A percentile compares a stretch with the other conserved stretches of the same genome.
phyloP scores from a whole-genome alignment of 1,140 invertebrate species.

The Tetramorium parvispinum region DNA sequence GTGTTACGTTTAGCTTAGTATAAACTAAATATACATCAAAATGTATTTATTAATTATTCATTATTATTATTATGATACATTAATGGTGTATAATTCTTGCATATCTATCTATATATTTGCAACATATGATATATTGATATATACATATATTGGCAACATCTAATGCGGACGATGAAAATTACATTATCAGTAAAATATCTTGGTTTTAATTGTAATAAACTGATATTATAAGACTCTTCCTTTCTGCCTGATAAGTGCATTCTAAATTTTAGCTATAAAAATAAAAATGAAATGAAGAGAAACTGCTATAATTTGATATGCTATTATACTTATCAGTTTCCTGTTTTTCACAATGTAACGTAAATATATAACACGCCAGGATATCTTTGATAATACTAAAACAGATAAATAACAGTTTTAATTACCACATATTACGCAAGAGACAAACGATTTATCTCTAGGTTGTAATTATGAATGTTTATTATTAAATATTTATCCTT shows the following conservation, averaged over 20 bases:
- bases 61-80: not conserved
- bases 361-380: not conserved
- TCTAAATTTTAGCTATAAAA: not conserved
- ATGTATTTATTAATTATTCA: not conserved
- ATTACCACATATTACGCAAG: not conserved
- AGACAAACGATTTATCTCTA: not conserved
- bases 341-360: not conserved
- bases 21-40: not conserved
- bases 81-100: not conserved
- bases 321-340: conserved; percentile 12
- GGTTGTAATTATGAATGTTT: not conserved
- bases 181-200: not conserved
- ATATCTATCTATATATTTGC: not conserved
- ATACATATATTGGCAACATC: not conserved
- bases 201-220: not conserved
- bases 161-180: not conserved
- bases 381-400: not conserved
- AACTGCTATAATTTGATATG: not conserved
- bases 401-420: conserved; percentile 10
- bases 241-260: not conserved
- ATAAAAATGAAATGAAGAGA: not conserved
- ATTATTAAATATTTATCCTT: no score
- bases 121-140: not conserved
- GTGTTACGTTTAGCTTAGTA: no score
- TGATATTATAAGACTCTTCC: not conserved